Evolutionary conservation across 2,888 invertebrate species (phyloP).

Genomic region (Tortrix viridana): DNA sequence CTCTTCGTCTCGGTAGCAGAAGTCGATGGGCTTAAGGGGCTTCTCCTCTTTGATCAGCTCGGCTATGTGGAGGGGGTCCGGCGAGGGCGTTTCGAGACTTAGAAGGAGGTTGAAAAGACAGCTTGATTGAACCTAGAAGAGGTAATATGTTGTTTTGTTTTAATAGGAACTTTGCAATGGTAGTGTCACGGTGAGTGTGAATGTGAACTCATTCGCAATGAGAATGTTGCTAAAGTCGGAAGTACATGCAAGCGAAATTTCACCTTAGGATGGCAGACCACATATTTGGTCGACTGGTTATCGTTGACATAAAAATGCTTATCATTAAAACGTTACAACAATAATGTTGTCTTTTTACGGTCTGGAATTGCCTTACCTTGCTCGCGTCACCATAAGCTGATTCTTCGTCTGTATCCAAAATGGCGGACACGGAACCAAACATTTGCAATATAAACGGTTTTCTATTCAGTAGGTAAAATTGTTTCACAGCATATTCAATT

Average conservation of each 20-base stretch:
- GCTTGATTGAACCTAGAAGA: constrained; percentile 90
- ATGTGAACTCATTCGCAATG: too few relatives aligned
- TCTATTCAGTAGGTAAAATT: constrained; percentile 98
- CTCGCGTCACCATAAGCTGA: constrained; percentile 96
- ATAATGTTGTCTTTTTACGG: too few relatives aligned
- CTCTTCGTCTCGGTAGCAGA: constrained; percentile 99
- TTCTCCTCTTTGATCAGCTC: constrained; percentile 96
- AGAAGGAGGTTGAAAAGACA: constrained; percentile 95
- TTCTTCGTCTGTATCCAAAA: constrained; percentile 95
- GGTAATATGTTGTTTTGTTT: neutral
- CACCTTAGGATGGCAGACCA: too few relatives aligned
- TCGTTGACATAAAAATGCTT: too few relatives aligned
- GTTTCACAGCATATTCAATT: constrained; percentile 98
- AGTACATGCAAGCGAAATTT: too few relatives aligned
- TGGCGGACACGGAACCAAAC: constrained; percentile 99
- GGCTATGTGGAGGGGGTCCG: constrained; percentile 96
- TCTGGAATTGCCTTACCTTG: constrained; percentile 84
- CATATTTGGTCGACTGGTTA: too few relatives aligned
- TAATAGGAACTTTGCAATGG: too few relatives aligned
- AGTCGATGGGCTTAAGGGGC: constrained; percentile 97
- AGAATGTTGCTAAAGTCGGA: too few relatives aligned
- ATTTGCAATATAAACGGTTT: constrained; percentile 99
- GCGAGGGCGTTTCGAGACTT: constrained; percentile 96
- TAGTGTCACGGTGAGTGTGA: too few relatives aligned
- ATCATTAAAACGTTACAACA: too few relatives aligned